Conservation (phyloP, 2,797 vertebrate genomes). For the Cryptoblepharus egeriae region DNA sequence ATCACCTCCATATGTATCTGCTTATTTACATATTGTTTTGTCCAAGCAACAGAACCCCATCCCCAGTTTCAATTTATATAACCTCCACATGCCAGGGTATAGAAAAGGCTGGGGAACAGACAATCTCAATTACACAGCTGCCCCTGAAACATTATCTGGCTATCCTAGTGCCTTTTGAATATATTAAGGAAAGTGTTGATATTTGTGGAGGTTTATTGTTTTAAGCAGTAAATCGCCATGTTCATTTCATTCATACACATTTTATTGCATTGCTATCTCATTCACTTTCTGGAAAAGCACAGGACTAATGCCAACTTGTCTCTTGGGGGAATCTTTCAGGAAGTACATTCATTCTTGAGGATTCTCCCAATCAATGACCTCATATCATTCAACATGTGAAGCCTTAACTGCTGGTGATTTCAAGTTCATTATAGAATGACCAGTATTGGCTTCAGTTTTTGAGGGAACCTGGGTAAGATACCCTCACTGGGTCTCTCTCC, state of each 20-base stretch:
- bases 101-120: background rate
- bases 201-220: no score
- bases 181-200: background rate
- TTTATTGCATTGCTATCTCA: constrained; percentile 7
- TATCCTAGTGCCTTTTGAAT: background rate
- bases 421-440: background rate
- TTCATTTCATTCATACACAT: background rate
- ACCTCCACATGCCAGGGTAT: background rate
- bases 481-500: no score
- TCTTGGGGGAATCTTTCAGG: constrained; percentile 1
- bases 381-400: background rate
- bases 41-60: background rate
- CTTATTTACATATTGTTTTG: background rate
- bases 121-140: background rate
- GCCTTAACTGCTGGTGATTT: background rate
- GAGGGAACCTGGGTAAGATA: no score
- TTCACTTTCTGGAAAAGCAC: constrained; percentile 3
- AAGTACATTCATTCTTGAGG: background rate
- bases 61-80: background rate
- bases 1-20: background rate
- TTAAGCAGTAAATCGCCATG: background rate
- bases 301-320: background rate
- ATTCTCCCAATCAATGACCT: background rate
- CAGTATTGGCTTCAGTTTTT: no score
- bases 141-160: no score